A percentile compares a stretch with the other conserved stretches of the same genome.
phyloP scores from a whole-genome alignment of 2,888 invertebrate species.

The Phengaris arion region DNA sequence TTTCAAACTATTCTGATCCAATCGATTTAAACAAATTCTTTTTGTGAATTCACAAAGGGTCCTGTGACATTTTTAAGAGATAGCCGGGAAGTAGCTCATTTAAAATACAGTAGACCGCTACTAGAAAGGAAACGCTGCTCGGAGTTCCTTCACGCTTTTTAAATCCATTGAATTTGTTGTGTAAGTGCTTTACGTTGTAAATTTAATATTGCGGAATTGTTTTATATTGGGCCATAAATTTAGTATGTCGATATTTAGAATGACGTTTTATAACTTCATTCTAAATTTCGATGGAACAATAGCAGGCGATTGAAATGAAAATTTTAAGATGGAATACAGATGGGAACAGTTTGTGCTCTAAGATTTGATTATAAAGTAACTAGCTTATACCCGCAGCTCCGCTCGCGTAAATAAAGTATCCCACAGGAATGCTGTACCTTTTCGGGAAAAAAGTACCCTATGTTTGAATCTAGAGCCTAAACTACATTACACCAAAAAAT shows the following conservation, averaged over 20 bases:
- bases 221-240: neutral
- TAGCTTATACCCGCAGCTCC: too few relatives aligned
- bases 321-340: too few relatives aligned
- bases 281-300: neutral
- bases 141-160: constrained; percentile 53
- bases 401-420: too few relatives aligned
- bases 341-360: too few relatives aligned
- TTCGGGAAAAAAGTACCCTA: too few relatives aligned
- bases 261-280: neutral
- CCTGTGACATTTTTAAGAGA: constrained; percentile 55
- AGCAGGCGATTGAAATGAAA: too few relatives aligned
- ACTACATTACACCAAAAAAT: too few relatives aligned
- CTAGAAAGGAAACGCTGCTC: constrained; percentile 54
- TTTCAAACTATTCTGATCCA: neutral
- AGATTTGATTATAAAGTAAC: too few relatives aligned
- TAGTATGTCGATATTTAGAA: neutral
- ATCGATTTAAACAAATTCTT: neutral
- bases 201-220: constrained; percentile 15
- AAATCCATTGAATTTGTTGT: constrained; percentile 43
- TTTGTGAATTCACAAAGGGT: constrained; percentile 47
- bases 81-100: constrained; percentile 66
- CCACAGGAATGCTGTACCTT: too few relatives aligned
- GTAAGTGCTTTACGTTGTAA: constrained; percentile 26
- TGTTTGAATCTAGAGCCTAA: too few relatives aligned
- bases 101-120: constrained; percentile 61